Percentiles rank a stretch among this genome's conserved stretches.
These are phyloP conservation scores for Heliconius charithonia DNA, from an alignment of 2,888 invertebrate species.

Conservation along the genomic window DNA sequence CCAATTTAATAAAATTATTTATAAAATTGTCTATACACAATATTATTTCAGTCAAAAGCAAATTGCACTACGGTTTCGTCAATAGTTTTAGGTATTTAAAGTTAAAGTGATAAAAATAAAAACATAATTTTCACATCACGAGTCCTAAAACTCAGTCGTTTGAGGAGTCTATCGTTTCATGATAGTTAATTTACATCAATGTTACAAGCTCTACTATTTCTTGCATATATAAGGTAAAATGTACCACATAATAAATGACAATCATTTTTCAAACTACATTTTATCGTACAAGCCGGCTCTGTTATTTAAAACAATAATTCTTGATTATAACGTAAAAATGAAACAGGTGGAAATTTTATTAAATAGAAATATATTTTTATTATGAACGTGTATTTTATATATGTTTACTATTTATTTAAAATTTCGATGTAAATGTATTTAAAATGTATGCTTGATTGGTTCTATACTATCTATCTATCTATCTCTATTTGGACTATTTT, in stretches of 20 bases:
- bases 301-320: slow-evolving; percentile 17
- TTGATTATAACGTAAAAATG: slow-evolving; percentile 9
- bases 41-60: too few species aligned
- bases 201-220: neutral
- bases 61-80: too few species aligned
- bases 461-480: too few species aligned
- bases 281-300: neutral
- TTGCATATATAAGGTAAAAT: neutral
- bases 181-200: slow-evolving; percentile 3
- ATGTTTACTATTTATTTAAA: too few species aligned
- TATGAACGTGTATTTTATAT: neutral
- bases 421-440: too few species aligned
- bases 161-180: too few species aligned
- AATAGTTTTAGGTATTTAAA: too few species aligned
- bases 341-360: neutral
- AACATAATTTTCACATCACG: neutral
- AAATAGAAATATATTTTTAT: neutral
- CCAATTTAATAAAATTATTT: too few species aligned
- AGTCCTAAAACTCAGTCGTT: too few species aligned
- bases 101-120: neutral
- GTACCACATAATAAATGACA: slow-evolving; percentile 4
- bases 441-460: too few species aligned
- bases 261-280: slow-evolving; percentile 16
- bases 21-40: too few species aligned
- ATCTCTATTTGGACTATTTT: too few species aligned